These are phyloP conservation scores for Brachionus sp. DNA, from an alignment of 1,140 invertebrate genomes.

Conservation along the genomic window DNA sequence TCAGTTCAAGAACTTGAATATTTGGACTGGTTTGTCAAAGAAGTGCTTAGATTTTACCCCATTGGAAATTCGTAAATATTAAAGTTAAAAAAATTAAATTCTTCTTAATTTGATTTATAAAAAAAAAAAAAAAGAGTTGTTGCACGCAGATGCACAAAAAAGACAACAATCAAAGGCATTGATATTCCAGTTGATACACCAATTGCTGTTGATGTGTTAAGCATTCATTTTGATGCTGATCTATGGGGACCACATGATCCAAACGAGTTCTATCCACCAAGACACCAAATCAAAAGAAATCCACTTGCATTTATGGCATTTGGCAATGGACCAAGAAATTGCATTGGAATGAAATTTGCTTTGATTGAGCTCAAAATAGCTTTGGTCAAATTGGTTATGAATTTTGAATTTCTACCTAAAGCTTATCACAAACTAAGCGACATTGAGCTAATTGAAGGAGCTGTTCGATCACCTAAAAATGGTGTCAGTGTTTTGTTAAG, in stretches of 20 bases:
- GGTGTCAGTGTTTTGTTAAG: background rate
- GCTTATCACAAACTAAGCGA: background rate
- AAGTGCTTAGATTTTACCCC: conserved; percentile 54
- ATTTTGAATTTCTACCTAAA: conserved; percentile 48
- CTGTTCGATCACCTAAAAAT: background rate
- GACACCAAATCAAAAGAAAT: conserved; percentile 47
- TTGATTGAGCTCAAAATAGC: conserved; percentile 54
- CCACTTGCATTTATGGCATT: conserved; percentile 56
- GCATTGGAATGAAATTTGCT: conserved; percentile 55
- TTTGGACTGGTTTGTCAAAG: conserved; percentile 55
- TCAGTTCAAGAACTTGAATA: conserved; percentile 51
- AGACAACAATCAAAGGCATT: conserved; percentile 9
- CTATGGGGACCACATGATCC: conserved; percentile 53
- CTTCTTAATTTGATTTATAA: background rate
- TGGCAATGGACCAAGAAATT: conserved; percentile 57
- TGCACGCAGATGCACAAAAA: conserved; percentile 14
- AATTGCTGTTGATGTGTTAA: conserved; percentile 55
- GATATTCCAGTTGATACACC: conserved; percentile 54
- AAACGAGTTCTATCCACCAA: conserved; percentile 52
- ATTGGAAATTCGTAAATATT: conserved; percentile 54
- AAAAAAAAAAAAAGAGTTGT: background rate
- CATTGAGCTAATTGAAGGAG: background rate
- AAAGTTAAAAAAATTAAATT: background rate
- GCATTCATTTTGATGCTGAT: conserved; percentile 54
- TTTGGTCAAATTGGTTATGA: conserved; percentile 50